phyloP scores from a whole-genome alignment of 2,113 vertebrate genomes.

The Tetrax tetrax region DNA sequence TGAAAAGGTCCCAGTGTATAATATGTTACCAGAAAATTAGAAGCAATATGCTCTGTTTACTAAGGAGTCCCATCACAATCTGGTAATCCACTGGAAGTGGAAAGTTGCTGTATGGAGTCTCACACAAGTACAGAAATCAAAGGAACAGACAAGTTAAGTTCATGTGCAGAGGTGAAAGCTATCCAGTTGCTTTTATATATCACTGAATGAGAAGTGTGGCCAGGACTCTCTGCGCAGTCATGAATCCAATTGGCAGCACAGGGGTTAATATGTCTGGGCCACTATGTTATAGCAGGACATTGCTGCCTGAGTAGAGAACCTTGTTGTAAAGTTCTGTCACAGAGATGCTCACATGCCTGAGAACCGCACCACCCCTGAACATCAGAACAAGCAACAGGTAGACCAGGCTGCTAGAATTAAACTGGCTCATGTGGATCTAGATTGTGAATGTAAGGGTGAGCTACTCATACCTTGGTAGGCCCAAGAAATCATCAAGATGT shows the following conservation, averaged over 20 bases:
- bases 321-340: neutral
- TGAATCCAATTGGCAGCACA: neutral
- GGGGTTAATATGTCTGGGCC: neutral
- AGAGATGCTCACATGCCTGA: accelerated
- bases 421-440: neutral
- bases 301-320: neutral
- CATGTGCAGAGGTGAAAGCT: neutral
- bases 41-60: neutral
- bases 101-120: neutral
- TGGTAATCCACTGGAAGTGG: neutral
- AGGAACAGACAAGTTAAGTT: neutral
- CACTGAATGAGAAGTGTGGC: neutral
- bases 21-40: neutral
- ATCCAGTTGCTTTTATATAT: neutral
- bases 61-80: neutral
- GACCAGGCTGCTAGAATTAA: neutral
- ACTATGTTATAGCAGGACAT: neutral
- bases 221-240: neutral
- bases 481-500: neutral
- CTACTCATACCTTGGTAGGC: too few species aligned
- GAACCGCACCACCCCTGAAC: accelerated
- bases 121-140: neutral
- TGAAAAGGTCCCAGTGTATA: neutral
- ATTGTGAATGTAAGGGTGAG: neutral
- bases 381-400: neutral